A percentile compares a stretch with the other conserved stretches of the same genome.
Conservation (phyloP, 2,113 vertebrate genomes). For the Corythaeola cristata region DNA sequence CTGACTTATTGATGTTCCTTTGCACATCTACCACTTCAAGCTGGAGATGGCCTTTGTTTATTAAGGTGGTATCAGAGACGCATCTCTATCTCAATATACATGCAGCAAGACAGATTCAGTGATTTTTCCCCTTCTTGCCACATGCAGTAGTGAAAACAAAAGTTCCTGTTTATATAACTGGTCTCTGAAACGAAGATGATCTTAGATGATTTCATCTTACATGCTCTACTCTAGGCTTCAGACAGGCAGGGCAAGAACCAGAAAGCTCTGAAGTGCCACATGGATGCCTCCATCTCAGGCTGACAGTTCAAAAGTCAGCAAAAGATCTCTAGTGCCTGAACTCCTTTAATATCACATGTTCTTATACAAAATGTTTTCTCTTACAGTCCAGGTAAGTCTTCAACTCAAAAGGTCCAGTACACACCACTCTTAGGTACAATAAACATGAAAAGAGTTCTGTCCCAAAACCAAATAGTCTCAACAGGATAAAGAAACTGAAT, state of each 20-base stretch:
- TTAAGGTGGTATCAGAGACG: accelerated
- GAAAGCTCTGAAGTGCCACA: neutral
- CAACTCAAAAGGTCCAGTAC: neutral
- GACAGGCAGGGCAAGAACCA: neutral
- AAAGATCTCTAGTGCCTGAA: neutral
- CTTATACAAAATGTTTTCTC: neutral
- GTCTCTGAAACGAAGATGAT: neutral
- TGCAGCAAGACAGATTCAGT: neutral
- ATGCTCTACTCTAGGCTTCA: neutral
- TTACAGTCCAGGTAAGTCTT: neutral
- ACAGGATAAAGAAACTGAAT: neutral
- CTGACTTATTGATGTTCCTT: neutral
- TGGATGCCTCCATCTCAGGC: neutral
- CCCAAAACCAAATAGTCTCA: neutral
- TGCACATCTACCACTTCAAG: neutral
- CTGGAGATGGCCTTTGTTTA: neutral
- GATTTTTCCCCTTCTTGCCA: neutral
- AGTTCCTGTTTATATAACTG: neutral
- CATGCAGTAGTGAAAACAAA: neutral
- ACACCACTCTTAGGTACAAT: neutral
- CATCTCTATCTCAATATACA: neutral
- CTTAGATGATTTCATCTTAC: neutral
- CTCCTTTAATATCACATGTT: neutral
- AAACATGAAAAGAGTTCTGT: neutral
- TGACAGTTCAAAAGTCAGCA: neutral